phyloP scores from a whole-genome alignment of 2,888 invertebrate genomes.

The Steinernema hermaphroditum region DNA sequence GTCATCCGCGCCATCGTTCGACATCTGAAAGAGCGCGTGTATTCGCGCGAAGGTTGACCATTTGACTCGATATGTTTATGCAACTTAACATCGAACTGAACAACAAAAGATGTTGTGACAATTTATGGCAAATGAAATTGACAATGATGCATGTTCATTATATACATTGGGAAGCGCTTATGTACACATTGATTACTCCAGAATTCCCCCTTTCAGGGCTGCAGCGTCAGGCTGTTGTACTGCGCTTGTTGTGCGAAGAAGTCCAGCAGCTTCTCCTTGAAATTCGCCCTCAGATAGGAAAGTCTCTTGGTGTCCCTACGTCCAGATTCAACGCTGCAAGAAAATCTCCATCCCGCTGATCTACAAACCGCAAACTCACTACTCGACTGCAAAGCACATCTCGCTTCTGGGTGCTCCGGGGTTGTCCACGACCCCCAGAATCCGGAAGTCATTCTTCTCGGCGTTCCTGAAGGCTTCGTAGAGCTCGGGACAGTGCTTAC shows the following conservation, averaged over 20 bases:
- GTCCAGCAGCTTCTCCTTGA: slow-evolving; percentile 1
- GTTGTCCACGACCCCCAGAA: background rate
- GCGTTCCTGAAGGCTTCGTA: slow-evolving; percentile 1
- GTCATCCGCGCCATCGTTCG: background rate
- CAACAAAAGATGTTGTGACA: no score
- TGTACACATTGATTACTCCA: no score
- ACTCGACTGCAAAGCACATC: slow-evolving; percentile 8
- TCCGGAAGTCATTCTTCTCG: slow-evolving; percentile 8
- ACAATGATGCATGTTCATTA: no score
- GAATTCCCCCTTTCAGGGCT: no score
- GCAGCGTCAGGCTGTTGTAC: background rate
- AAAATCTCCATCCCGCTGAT: no score
- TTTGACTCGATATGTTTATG: no score
- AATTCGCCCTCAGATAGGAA: background rate
- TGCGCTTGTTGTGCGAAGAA: background rate
- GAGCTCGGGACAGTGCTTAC: slow-evolving; percentile 1
- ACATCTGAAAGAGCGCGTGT: background rate
- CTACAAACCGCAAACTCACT: background rate
- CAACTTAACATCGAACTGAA: no score
- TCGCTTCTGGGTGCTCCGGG: background rate
- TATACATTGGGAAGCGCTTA: no score
- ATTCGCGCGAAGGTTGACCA: no score
- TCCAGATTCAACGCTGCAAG: slow-evolving; percentile 7
- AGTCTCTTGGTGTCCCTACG: background rate
- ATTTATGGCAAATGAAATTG: no score